These are phyloP conservation scores for Lynx canadensis DNA, from an alignment of 2,113 vertebrate species.

Conservation along the genomic window DNA sequence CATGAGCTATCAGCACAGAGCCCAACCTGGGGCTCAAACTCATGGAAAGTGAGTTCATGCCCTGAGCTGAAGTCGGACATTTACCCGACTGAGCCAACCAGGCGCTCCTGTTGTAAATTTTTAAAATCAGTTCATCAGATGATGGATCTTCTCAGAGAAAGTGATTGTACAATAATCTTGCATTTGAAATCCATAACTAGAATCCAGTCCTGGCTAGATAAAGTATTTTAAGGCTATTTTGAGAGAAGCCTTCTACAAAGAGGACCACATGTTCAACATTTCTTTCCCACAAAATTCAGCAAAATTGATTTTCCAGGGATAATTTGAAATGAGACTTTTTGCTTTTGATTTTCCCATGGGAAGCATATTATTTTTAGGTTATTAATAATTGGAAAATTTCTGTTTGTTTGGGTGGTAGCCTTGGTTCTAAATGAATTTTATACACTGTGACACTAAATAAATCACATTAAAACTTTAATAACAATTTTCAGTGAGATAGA, in stretches of 20 bases:
- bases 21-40: too few relatives aligned
- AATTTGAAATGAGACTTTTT: neutral
- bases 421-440: neutral
- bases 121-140: neutral
- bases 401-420: neutral
- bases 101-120: neutral
- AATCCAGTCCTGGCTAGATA: neutral
- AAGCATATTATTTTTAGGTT: neutral
- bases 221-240: neutral
- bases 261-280: neutral
- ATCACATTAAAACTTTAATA: neutral
- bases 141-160: neutral
- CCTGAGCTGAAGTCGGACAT: too few relatives aligned
- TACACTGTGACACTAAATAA: neutral
- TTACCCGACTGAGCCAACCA: too few relatives aligned
- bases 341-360: neutral
- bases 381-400: neutral
- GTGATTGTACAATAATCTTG: neutral
- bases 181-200: neutral
- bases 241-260: neutral
- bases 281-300: neutral
- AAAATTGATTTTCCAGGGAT: neutral
- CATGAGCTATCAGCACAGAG: too few relatives aligned
- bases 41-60: too few relatives aligned
- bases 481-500: neutral